Conservation (phyloP, 1,140 invertebrate genomes). For the Papilio helenus region DNA sequence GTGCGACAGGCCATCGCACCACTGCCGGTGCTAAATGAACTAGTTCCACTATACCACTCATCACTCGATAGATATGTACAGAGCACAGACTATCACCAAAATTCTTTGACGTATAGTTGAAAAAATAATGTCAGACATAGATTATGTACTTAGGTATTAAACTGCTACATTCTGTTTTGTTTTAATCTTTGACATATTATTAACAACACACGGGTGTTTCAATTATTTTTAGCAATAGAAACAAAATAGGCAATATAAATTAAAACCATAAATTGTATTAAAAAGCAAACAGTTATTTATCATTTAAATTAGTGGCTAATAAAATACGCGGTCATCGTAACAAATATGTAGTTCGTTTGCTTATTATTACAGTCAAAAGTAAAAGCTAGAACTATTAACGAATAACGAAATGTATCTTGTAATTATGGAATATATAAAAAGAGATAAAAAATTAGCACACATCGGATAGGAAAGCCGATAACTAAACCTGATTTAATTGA, state of each 20-base stretch:
- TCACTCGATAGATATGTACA: neutral
- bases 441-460: constrained; percentile 40
- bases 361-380: constrained; percentile 34
- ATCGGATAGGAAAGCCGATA: constrained; percentile 37
- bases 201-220: neutral
- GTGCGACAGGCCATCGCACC: constrained; percentile 69
- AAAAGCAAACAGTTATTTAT: neutral
- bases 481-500: constrained; percentile 41
- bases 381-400: constrained; percentile 36
- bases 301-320: constrained; percentile 16
- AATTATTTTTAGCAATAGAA: neutral
- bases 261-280: neutral
- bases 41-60: constrained; percentile 55
- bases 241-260: neutral
- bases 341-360: constrained; percentile 20
- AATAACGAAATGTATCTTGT: constrained; percentile 33
- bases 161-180: neutral
- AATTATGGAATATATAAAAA: constrained; percentile 40
- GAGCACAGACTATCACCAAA: neutral
- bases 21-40: constrained; percentile 70
- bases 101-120: constrained; percentile 1
- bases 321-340: constrained; percentile 9
- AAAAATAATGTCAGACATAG: neutral
- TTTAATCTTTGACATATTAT: neutral
- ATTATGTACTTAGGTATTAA: neutral